Evolutionary conservation across 2,113 vertebrate species (phyloP).

Genomic region (Plestiodon gilberti): DNA sequence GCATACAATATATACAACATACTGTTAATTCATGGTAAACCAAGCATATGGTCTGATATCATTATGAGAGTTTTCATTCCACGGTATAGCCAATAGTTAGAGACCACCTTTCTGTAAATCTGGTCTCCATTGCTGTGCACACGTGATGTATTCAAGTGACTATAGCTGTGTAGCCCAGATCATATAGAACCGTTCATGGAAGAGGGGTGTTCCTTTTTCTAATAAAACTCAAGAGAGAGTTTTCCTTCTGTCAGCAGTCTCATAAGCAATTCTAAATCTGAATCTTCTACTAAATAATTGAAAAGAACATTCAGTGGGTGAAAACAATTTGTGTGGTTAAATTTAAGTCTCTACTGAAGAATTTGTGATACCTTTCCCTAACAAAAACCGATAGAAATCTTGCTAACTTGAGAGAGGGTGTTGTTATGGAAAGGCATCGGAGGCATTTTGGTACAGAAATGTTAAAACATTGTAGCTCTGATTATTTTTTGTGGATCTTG

Average conservation of each 20-base stretch:
- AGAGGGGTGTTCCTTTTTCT: no score
- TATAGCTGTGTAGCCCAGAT: no score
- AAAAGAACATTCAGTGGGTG: neutral
- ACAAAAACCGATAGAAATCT: neutral
- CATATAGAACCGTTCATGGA: no score
- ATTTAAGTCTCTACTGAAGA: neutral
- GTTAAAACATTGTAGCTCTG: neutral
- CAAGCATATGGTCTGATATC: no score
- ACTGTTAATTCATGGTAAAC: no score
- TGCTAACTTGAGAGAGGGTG: neutral
- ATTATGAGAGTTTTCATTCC: no score
- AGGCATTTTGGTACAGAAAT: neutral
- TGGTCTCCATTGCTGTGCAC: no score
- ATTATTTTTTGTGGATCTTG: slow-evolving; percentile 4
- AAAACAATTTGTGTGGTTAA: neutral
- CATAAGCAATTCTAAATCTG: neutral
- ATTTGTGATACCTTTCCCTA: neutral
- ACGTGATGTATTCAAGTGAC: no score
- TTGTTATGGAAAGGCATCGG: neutral
- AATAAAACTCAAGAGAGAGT: neutral
- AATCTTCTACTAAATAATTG: neutral
- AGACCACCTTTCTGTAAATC: no score
- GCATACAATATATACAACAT: no score
- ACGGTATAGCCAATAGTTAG: no score
- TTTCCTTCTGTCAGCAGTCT: neutral